These are phyloP conservation scores for Megaceryle maxima DNA, from an alignment of 2,113 vertebrate genomes.

Conservation along the genomic window DNA sequence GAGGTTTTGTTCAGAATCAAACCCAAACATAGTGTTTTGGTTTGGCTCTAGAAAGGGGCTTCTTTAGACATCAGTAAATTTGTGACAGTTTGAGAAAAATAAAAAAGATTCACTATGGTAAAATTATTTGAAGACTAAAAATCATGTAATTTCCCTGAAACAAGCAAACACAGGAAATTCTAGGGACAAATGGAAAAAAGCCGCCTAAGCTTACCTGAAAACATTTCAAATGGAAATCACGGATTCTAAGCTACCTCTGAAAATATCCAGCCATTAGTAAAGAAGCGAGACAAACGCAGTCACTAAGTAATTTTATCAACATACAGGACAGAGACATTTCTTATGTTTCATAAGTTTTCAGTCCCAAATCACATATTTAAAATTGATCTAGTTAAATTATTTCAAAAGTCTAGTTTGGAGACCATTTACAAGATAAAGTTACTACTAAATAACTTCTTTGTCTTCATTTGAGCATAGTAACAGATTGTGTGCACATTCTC, in stretches of 20 bases:
- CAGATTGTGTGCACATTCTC: background rate
- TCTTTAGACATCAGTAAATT: background rate
- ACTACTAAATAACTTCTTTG: background rate
- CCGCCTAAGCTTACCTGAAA: background rate
- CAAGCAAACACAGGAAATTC: background rate
- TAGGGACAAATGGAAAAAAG: background rate
- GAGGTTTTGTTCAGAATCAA: background rate
- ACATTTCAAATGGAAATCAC: background rate
- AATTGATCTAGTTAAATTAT: background rate
- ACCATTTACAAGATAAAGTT: background rate
- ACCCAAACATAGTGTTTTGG: background rate
- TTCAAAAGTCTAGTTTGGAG: background rate
- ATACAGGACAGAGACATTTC: background rate
- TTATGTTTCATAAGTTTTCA: background rate
- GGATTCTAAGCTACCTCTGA: background rate
- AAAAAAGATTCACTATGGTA: background rate
- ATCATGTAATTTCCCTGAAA: background rate
- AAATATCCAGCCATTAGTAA: background rate
- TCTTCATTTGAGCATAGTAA: background rate
- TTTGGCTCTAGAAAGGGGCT: background rate
- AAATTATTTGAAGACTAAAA: constrained; percentile 13
- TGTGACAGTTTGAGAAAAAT: background rate
- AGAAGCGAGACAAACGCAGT: background rate
- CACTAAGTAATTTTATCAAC: background rate
- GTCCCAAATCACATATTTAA: background rate